Percentiles rank a stretch among this genome's conserved stretches.
phyloP scores from a whole-genome alignment of 2,888 invertebrate genomes.

The Colostygia pectinataria region DNA sequence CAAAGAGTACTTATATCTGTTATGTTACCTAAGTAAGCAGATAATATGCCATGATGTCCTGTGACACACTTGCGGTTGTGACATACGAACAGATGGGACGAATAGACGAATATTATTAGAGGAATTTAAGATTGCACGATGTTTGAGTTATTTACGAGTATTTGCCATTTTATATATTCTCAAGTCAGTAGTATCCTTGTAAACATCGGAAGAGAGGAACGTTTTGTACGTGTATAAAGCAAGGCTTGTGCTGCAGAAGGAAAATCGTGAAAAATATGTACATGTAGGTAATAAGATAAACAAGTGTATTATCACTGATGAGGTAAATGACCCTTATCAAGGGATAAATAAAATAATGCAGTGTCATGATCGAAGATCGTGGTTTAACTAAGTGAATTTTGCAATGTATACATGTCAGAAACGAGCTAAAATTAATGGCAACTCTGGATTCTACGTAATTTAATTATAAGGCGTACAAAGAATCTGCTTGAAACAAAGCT shows the following conservation, averaged over 20 bases:
- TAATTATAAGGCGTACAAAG: conserved; percentile 20
- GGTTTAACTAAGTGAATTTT: conserved; percentile 1
- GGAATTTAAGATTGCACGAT: no score
- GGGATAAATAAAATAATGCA: conserved; percentile 19
- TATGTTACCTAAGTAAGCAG: no score
- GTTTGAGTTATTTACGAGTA: no score
- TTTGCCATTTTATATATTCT: no score
- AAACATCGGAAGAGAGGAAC: no score
- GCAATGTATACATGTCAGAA: conserved; percentile 5
- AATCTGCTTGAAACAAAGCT: conserved; percentile 22
- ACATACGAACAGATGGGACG: no score
- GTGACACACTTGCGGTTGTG: no score
- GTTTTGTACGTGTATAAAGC: no score
- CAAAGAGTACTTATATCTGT: no score
- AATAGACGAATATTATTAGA: no score
- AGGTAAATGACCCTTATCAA: conserved; percentile 22
- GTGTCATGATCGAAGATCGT: conserved; percentile 15
- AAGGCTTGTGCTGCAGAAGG: conserved; percentile 3
- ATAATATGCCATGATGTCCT: no score
- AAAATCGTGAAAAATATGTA: conserved; percentile 2
- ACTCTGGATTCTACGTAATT: conserved; percentile 20
- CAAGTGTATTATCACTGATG: not conserved
- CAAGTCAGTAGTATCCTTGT: no score
- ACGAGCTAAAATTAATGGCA: conserved; percentile 19
- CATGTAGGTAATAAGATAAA: not conserved